Base-by-base conservation (phyloP, 2,888 invertebrate genomes). In the Cosmorhoe ocellata region DNA sequence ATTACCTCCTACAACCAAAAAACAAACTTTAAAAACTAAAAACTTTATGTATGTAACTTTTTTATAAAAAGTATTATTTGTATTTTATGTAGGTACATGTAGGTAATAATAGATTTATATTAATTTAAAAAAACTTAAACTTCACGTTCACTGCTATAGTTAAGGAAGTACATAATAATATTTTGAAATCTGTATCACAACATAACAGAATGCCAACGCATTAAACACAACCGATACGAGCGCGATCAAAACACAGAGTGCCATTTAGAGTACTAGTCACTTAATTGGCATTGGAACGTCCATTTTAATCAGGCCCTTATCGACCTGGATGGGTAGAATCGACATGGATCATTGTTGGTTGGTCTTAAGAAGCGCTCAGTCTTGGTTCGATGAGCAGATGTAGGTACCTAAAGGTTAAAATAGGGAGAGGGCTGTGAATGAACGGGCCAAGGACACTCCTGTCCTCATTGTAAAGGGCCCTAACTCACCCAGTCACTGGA, bases 201-300 rank as follows among this genome's bases (percentile, higher is more conserved):
- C 30, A 43, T 34, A 45, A 45, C 39, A 46, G 14, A 54, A 30
- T 27, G 38, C 28, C 33, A 37, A 32, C 45, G 14, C 48, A 32
- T 38, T 33, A 51, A 59, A 80, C 80, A 84, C 84, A 69, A 79
- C 80, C 78, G 74, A 59, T 67, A 64, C 67, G 62, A 52, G 55
- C 69, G 65, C 66, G 67, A 71, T 67, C 76, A 66, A 65, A 68
- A 69, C 66, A 68, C 73, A 58, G 57, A 81, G 71, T 84, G 82
- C 76, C 84, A 84, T 83, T 84, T 73, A 61, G 71, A 71, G 61
- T 66, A 64, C 63, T 74, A 71, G 67, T 69, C 66, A 65, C 60
- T 61, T 70, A 74, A 75, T 74, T 68, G 66, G 61, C 58, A 55
- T 45, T 59, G 56, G 60, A 56, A 53, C 41, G 62, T 51, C 76